Evolutionary conservation across 2,797 vertebrate species (phyloP).

Genomic region (Cyclopterus lumpus): DNA sequence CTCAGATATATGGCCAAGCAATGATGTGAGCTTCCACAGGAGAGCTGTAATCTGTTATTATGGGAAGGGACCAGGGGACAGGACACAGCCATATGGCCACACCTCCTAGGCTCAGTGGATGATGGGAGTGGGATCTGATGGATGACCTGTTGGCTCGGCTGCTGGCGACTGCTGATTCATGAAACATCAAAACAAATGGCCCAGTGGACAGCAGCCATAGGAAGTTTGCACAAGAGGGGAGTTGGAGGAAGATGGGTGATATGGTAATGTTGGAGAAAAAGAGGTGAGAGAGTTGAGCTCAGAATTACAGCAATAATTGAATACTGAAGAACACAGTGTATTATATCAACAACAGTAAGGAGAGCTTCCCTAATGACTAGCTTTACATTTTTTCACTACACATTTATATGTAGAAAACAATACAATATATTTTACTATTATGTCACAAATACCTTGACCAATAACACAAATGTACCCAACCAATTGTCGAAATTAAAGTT

Average conservation of each 20-base stretch:
- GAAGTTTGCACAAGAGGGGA: conserved; percentile 53
- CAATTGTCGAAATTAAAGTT: not conserved
- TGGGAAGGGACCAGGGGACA: conserved; percentile 66
- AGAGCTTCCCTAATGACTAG: not conserved
- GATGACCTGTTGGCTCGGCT: conserved; percentile 73
- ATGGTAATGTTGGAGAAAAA: conserved; percentile 45
- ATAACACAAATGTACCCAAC: not conserved
- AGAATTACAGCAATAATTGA: conserved; percentile 11
- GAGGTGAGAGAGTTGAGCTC: conserved; percentile 22
- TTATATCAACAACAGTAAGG: not conserved
- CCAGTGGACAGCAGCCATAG: conserved; percentile 46
- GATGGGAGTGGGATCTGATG: conserved; percentile 72
- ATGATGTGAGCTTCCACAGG: conserved; percentile 77
- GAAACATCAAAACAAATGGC: conserved; percentile 69
- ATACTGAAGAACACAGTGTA: conserved; percentile 12
- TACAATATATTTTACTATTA: not conserved
- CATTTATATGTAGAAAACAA: not conserved
- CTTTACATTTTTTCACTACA: not conserved
- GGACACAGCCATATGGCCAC: conserved; percentile 65
- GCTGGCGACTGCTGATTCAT: conserved; percentile 62
- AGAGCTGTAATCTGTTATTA: conserved; percentile 79
- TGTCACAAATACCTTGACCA: not conserved
- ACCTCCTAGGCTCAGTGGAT: conserved; percentile 71
- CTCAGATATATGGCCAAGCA: conserved; percentile 73
- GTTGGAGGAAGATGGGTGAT: conserved; percentile 35